Percentiles rank a stretch among this genome's conserved stretches.
Conservation (phyloP, 2,888 invertebrate species). For the Chrysopilus asiliformis region DNA sequence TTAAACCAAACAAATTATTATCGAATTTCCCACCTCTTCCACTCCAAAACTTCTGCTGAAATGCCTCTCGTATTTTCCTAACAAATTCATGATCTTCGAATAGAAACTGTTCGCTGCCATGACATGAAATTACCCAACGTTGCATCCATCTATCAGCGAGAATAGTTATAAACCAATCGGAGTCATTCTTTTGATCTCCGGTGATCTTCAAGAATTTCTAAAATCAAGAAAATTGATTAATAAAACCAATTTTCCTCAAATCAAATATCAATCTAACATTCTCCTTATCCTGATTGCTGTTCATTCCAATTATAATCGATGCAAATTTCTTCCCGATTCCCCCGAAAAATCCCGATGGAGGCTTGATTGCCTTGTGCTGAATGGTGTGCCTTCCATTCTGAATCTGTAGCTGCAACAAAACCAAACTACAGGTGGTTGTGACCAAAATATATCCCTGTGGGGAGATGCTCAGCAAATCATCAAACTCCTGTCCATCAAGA, state of each 20-base stretch:
- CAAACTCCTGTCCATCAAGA: conserved; percentile 78
- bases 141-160: conserved; percentile 68
- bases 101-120: conserved; percentile 52
- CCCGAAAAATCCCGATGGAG: conserved; percentile 72
- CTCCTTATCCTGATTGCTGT: conserved; percentile 29
- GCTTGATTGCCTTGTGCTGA: conserved; percentile 51
- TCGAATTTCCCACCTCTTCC: conserved; percentile 32
- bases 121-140: conserved; percentile 58
- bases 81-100: conserved; percentile 60
- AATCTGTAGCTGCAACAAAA: conserved; percentile 50
- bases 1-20: too few species aligned
- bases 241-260: too few species aligned
- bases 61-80: conserved; percentile 54
- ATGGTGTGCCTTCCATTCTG: conserved; percentile 55
- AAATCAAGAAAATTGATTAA: too few species aligned
- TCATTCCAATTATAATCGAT: conserved; percentile 35
- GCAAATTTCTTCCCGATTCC: conserved; percentile 60
- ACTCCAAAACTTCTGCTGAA: conserved; percentile 55
- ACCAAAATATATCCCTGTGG: conserved; percentile 69
- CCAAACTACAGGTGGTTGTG: conserved; percentile 82
- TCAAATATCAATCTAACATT: conserved; percentile 23
- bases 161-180: conserved; percentile 49
- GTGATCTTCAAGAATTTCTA: conserved; percentile 55
- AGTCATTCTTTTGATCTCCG: conserved; percentile 34
- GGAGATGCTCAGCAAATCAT: conserved; percentile 52